Base-by-base conservation (phyloP, 2,113 vertebrate genomes). In the Rynchops niger region DNA sequence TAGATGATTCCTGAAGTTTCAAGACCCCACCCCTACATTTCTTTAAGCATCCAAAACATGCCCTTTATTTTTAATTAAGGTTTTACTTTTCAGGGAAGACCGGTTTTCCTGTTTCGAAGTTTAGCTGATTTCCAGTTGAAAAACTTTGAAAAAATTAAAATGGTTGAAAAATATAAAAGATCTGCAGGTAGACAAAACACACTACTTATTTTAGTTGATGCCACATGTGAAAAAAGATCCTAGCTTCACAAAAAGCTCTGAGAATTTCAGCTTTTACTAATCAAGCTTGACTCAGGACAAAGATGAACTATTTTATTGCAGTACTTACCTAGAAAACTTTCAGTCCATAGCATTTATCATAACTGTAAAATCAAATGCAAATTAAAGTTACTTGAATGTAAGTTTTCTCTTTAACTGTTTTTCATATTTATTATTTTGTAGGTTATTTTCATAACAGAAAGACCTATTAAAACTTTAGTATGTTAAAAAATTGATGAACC, bases 1-100 rank as follows among this genome's bases (percentile, higher is more conserved):
- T 27, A 74, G 55, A 47, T 32, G 49, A 81, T 58, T 65, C 36
- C 25, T 59, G 21, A 62, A 47, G 43, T 65, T 52, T 71, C 25
- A 71, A 47, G 38, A 77, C 10, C 21, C 18, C 5, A 6, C 4
- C 9, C 9, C 34, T 70, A 49, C 29, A 66, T 78, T 58, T 38
- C 22, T 72, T 36, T 50, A 38, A 22, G 20, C 13, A 65, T 36
- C 16, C 15, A 32, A 22, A 55, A 32, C 2, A 4, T 10, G 15
- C 23, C 12, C 2, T 14, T 20, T 80, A 30, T 58, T 16, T 2
- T 25, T 4, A 5, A 49, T 40, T 30, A n/a, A 43, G 0, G 11
- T 43, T 78, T 71, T 23, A 15, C 55, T 91, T 89, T 86, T 49
- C 50, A 45, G 36, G 62, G 38, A 45, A 70, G 12, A 77, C 52